phyloP scores from a whole-genome alignment of 2,888 invertebrate genomes.

The Idaea dimidiata region DNA sequence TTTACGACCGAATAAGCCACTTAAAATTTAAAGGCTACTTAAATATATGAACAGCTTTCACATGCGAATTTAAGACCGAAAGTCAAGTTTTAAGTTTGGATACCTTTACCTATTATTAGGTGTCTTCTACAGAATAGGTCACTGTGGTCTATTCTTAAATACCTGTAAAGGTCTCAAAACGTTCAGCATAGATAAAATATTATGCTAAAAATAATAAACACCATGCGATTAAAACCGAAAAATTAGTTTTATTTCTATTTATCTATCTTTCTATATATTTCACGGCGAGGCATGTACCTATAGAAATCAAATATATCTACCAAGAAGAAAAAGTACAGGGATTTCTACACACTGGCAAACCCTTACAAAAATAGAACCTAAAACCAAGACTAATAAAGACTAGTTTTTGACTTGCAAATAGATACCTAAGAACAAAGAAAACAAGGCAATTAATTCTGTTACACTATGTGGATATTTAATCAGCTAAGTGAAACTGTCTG shows the following conservation, averaged over 20 bases:
- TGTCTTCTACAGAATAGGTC: too few species aligned
- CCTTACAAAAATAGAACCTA: neutral
- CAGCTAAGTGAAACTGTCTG: conserved; percentile 50
- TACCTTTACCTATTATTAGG: too few species aligned
- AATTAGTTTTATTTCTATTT: too few species aligned
- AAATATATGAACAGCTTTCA: too few species aligned
- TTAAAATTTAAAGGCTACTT: neutral
- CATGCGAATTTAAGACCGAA: too few species aligned
- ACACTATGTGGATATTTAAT: conserved; percentile 60
- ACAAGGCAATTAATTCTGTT: conserved; percentile 71
- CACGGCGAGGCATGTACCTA: neutral
- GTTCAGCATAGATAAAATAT: too few species aligned
- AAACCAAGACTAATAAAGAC: neutral
- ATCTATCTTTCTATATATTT: neutral
- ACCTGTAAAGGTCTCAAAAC: too few species aligned
- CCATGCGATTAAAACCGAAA: too few species aligned
- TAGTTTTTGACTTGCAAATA: conserved; percentile 67
- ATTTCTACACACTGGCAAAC: neutral
- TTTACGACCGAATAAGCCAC: neutral
- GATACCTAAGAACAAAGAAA: conserved; percentile 53
- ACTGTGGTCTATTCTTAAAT: too few species aligned
- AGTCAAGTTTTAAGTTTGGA: too few species aligned
- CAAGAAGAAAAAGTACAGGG: neutral
- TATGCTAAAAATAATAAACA: too few species aligned
- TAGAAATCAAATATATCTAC: neutral